phyloP scores from a whole-genome alignment of 2,888 invertebrate genomes.

The Acleris holmiana region DNA sequence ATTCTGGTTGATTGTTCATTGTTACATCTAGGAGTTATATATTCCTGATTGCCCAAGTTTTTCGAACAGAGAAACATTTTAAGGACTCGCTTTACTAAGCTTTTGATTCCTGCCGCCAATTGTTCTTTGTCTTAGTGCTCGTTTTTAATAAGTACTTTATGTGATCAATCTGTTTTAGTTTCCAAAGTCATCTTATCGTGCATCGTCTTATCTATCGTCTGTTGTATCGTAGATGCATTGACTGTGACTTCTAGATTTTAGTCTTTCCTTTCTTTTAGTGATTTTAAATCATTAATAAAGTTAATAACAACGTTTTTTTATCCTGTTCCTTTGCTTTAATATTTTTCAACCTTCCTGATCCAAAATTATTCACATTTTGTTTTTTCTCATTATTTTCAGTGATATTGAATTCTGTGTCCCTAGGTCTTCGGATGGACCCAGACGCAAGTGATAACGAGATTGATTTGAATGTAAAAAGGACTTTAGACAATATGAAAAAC shows the following conservation, averaged over 20 bases:
- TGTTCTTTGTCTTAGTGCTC: conserved; percentile 26
- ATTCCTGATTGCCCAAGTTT: neutral
- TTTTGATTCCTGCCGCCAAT: conserved; percentile 2
- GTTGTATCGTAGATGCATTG: conserved; percentile 16
- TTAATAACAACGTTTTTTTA: conserved; percentile 3
- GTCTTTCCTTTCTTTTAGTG: conserved; percentile 6
- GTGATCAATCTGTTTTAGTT: conserved; percentile 18
- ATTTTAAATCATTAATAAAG: too few species aligned
- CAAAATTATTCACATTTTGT: conserved; percentile 58
- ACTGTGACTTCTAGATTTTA: conserved; percentile 24
- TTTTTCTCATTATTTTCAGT: conserved; percentile 79
- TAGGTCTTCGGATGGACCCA: conserved; percentile 82
- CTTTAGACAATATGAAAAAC: conserved; percentile 81
- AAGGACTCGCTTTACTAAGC: neutral
- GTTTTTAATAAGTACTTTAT: conserved; percentile 10
- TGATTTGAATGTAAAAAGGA: conserved; percentile 79
- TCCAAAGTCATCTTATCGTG: conserved; percentile 23
- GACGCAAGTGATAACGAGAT: conserved; percentile 81
- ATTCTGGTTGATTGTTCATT: too few species aligned
- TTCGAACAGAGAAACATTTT: neutral
- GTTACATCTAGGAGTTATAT: too few species aligned
- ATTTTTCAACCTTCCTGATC: conserved; percentile 42
- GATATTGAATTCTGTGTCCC: conserved; percentile 82
- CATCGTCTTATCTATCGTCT: conserved; percentile 19
- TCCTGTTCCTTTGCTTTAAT: conserved; percentile 42